Conservation (phyloP, 2,888 invertebrate genomes). For the Carpatolechia fugitivella region DNA sequence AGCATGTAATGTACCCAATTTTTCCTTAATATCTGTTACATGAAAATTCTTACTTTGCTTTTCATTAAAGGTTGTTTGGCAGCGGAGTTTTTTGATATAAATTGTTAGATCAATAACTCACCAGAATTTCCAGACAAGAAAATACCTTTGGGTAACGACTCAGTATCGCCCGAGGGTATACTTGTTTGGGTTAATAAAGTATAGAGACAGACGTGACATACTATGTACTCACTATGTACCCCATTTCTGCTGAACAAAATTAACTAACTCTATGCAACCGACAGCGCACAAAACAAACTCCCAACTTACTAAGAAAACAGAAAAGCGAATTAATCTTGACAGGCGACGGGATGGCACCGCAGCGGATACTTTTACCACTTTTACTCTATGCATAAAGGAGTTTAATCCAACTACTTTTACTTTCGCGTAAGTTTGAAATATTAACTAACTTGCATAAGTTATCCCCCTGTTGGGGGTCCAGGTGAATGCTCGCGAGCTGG, state of each 20-base stretch:
- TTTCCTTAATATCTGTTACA: neutral
- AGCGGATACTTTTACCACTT: conserved; percentile 14
- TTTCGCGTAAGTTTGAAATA: conserved; percentile 65
- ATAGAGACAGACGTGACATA: no score
- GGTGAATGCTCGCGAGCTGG: conserved; percentile 31
- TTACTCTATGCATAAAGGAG: conserved; percentile 25
- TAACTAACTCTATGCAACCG: neutral
- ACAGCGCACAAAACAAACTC: neutral
- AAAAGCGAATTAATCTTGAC: conserved; percentile 12
- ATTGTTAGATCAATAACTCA: neutral
- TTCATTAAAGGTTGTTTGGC: neutral
- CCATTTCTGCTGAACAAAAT: neutral
- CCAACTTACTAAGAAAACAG: conserved; percentile 3
- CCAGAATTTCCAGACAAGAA: neutral
- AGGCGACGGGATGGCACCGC: conserved; percentile 10
- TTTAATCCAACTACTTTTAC: conserved; percentile 49
- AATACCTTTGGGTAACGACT: no score
- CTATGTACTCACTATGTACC: no score
- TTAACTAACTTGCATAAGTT: conserved; percentile 74
- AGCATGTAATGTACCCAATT: neutral
- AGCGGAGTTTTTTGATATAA: neutral
- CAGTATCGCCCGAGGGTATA: no score
- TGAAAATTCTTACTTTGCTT: neutral
- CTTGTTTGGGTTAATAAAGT: no score
- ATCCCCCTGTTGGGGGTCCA: conserved; percentile 34